Base-by-base conservation (phyloP, 2,113 vertebrate genomes). In the Eulacestoma nigropectus region DNA sequence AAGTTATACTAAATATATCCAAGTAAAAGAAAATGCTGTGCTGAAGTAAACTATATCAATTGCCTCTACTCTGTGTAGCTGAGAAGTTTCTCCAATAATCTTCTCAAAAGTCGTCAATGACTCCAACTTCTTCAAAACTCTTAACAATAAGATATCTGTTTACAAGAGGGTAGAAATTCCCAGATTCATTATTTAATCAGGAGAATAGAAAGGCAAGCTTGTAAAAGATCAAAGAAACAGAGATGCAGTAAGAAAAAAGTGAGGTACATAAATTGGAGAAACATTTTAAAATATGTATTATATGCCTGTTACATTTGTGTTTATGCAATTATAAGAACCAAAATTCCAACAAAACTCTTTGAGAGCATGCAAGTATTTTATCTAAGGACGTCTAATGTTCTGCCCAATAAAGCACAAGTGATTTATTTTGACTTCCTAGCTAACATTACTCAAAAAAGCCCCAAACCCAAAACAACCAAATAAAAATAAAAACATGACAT, bases 101-200 rank as follows among this genome's bases (percentile, higher is more conserved):
- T 52, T 72, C 62, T 62, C 37, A 42, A 29, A 83, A 87, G 17
- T 33, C 23, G 56, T 60, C 42, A 62, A 13, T 49, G 27, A 63
- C 47, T 94, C 55, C 18, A 91, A 39, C 26, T 81, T 60, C 75
- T 73, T 95, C 62, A 75, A 84, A 93, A 84, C 17, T 6, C 17
- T 53, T 73, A 56, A 50, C 1, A 6, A 65, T 63, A 89, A 94
- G 84, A n/a, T 86, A 89, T 64, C 93, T 82, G 77, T 86, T 87
- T 90, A 70, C 3, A 50, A 60, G 33, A 84, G 13, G 14, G 74
- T 27, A 82, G 49, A 92, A 89, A 81, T 59, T 60, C 26, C 73
- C 30, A 81, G 46, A 74, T 73, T 74, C 94, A 80, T 87, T 95
- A 79, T 84, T 94, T 89, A 94, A 93, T 90, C 83, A 87, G 46